Evolutionary conservation across 1,140 invertebrate genomes (phyloP).

Genomic region (Macrosteles quadrilineatus): DNA sequence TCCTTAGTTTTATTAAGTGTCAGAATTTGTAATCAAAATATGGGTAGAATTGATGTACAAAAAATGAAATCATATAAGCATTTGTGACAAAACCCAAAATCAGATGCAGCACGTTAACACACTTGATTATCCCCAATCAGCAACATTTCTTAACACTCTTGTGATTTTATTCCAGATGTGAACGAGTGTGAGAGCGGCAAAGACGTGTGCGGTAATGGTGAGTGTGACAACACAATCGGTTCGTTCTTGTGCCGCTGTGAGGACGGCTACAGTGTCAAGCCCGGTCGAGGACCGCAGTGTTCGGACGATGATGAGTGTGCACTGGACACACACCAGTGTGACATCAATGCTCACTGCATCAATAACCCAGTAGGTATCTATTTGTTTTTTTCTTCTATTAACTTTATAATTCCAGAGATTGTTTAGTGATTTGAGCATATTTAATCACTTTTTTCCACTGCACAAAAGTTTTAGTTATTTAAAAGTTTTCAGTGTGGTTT

Average conservation of each 20-base stretch:
- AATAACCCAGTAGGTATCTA: constrained; percentile 65
- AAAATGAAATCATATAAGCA: too few relatives aligned
- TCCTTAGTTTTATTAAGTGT: too few relatives aligned
- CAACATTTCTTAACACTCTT: too few relatives aligned
- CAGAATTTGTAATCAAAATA: too few relatives aligned
- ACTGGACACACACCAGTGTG: constrained; percentile 74
- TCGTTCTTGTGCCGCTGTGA: constrained; percentile 77
- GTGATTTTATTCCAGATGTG: constrained; percentile 62
- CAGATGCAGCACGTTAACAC: too few relatives aligned
- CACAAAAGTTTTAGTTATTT: too few relatives aligned
- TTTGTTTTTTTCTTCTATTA: neutral
- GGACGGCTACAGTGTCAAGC: constrained; percentile 81
- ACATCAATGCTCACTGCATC: constrained; percentile 77
- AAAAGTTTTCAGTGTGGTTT: too few relatives aligned
- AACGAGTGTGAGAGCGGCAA: constrained; percentile 71
- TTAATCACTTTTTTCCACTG: too few relatives aligned
- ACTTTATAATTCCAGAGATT: neutral
- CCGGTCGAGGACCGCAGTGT: constrained; percentile 67
- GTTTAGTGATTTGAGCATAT: too few relatives aligned
- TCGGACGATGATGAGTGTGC: constrained; percentile 84
- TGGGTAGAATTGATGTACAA: too few relatives aligned
- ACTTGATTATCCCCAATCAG: too few relatives aligned
- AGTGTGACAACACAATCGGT: constrained; percentile 82
- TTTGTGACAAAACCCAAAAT: too few relatives aligned
- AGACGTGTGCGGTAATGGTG: constrained; percentile 68